Evolutionary conservation across 1,140 invertebrate species (phyloP).

Genomic region (Apis laboriosa): DNA sequence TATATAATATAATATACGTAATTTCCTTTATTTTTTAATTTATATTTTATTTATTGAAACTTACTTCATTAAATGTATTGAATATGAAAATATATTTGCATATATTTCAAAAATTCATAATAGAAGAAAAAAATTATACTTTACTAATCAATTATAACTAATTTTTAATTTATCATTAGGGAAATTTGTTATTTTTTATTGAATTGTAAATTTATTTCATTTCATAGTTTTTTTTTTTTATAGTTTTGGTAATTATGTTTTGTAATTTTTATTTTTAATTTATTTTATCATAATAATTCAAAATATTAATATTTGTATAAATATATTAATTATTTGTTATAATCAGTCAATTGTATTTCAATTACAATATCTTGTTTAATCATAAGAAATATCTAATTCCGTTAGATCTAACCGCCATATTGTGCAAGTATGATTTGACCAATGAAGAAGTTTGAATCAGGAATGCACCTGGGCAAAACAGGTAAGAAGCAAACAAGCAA

Average conservation of each 20-base stretch:
- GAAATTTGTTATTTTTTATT: neutral
- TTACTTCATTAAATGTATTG: neutral
- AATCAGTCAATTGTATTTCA: neutral
- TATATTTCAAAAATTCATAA: neutral
- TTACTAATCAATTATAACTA: neutral
- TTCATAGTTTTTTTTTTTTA: neutral
- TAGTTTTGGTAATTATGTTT: neutral
- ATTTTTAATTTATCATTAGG: neutral
- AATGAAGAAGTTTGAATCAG: constrained; percentile 62
- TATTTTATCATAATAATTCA: neutral
- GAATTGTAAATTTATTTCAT: neutral
- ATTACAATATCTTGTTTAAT: neutral
- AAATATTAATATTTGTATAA: neutral
- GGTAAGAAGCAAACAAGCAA: constrained; percentile 48
- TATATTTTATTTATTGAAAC: neutral
- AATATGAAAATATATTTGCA: neutral
- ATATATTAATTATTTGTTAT: neutral
- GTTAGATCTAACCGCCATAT: constrained; percentile 52
- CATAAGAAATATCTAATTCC: constrained; percentile 51
- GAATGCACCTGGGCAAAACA: constrained; percentile 64
- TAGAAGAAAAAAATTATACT: neutral
- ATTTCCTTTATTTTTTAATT: neutral
- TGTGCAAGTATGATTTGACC: constrained; percentile 32
- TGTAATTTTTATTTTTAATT: neutral
- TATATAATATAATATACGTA: neutral